Evolutionary conservation across 2,888 invertebrate genomes (phyloP), one percentile per base, ranked within the genome.

Genomic region (Oscheius sp.): DNA sequence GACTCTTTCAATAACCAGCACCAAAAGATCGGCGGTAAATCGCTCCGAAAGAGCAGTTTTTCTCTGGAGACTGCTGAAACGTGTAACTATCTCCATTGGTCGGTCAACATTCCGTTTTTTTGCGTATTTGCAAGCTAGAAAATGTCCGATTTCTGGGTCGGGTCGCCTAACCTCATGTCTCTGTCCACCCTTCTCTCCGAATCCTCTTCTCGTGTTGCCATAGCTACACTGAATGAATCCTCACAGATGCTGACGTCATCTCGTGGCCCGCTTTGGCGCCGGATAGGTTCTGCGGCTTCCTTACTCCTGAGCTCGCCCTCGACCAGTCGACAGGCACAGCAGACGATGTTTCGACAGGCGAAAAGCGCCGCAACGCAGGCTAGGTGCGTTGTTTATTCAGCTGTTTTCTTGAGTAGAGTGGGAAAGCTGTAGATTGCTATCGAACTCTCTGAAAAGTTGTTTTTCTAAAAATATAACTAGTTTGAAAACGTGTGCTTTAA

Each of bases 201-300:
- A 53, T 53, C 53, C 11, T 53, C 53, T 53, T 11, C 29, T 53
- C n/a, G 7, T 29, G 53, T 53, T 53, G 29, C 53, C 11, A 13
- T 53, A 21, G 53, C 4, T 53, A 53, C n/a, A 66, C 21, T 21
- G 53, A 21, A 29, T 53, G 55, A 55, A 37, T 55, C 68, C 68
- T 42, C 47, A 21, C 71, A 71, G 71, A 72, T 73, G 73, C 55
- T 73, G 63, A 70, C 70, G 58, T 73, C 63, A 63, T 53, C 53
- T 33, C 73, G 73, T 47, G 42, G 63, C 48, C 63, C 47, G 33
- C 63, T 47, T 33, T 35, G 60, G 37, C 35, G 59, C 21, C 29
- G 53, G 4, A 73, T 73, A 63, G 73, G 73, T 62, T 73, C 63
- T 73, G 73, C 73, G 73, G 73, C 73, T 73, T 73, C 73, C 53